phyloP scores from a whole-genome alignment of 2,888 invertebrate genomes.

The Melipona beecheii region DNA sequence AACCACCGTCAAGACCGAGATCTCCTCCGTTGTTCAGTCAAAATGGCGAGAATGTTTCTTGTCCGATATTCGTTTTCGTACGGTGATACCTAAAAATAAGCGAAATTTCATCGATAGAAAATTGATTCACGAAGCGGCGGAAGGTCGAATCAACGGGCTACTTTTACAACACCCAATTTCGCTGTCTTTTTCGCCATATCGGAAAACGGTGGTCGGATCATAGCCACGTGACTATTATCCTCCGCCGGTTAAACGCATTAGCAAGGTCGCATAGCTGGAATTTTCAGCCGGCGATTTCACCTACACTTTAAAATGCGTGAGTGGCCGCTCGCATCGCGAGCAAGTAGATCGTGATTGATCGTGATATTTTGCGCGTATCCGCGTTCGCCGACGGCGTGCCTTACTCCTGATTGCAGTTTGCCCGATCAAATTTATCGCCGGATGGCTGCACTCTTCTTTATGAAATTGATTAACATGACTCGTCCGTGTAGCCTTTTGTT shows the following conservation, averaged over 20 bases:
- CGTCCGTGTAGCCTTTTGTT: too few species aligned
- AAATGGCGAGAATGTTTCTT: neutral
- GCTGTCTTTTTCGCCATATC: neutral
- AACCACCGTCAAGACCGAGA: neutral
- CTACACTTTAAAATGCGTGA: neutral
- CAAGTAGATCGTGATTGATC: constrained; percentile 26
- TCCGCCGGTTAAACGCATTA: neutral
- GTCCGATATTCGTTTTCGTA: neutral
- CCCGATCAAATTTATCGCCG: neutral
- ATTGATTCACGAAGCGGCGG: too few species aligned
- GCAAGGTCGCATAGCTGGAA: constrained; percentile 34
- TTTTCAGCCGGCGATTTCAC: constrained; percentile 21
- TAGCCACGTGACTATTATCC: neutral
- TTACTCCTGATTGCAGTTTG: neutral
- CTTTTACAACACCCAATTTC: neutral
- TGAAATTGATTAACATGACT: neutral
- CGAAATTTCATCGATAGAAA: neutral
- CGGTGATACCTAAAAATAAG: neutral
- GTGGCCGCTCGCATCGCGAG: neutral
- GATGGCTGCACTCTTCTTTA: too few species aligned
- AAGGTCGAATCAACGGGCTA: neutral
- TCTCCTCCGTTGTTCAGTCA: constrained; percentile 2
- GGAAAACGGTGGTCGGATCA: neutral
- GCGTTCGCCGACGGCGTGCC: neutral
- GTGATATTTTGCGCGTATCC: neutral